Evolutionary conservation across 2,888 invertebrate species (phyloP).

Genomic region (Molorchus minor): DNA sequence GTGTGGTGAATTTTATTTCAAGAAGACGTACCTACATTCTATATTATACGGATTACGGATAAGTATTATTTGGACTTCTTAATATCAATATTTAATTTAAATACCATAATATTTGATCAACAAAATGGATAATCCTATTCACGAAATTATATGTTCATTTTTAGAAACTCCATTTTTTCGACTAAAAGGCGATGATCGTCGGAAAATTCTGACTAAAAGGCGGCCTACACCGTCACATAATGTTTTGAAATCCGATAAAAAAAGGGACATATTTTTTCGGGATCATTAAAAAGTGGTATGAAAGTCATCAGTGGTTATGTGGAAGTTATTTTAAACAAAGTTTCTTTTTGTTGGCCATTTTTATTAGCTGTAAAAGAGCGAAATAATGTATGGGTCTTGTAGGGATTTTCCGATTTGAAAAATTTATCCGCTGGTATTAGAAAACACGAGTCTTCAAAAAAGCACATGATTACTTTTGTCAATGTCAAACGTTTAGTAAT

Average conservation of each 20-base stretch:
- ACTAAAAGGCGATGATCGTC: not conserved
- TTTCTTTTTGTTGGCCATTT: constrained; percentile 1
- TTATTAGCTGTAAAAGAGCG: not conserved
- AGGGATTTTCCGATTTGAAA: not conserved
- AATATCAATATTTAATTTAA: no score
- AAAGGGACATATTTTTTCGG: not conserved
- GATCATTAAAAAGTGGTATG: not conserved
- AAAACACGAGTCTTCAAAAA: not conserved
- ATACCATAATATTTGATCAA: no score
- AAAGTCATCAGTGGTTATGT: not conserved
- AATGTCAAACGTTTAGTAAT: not conserved
- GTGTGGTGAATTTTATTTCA: no score
- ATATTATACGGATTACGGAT: no score
- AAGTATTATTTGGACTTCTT: no score
- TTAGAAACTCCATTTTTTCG: not conserved
- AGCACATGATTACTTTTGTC: not conserved
- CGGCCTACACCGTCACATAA: not conserved
- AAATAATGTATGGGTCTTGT: not conserved
- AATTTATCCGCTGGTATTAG: not conserved
- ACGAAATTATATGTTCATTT: not conserved
- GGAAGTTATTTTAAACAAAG: not conserved
- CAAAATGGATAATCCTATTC: not conserved
- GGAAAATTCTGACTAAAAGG: not conserved
- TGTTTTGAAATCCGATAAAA: not conserved
- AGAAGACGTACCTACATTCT: no score